Base-by-base conservation (phyloP, 2,113 vertebrate genomes). In the Ceyx cyanopectus region DNA sequence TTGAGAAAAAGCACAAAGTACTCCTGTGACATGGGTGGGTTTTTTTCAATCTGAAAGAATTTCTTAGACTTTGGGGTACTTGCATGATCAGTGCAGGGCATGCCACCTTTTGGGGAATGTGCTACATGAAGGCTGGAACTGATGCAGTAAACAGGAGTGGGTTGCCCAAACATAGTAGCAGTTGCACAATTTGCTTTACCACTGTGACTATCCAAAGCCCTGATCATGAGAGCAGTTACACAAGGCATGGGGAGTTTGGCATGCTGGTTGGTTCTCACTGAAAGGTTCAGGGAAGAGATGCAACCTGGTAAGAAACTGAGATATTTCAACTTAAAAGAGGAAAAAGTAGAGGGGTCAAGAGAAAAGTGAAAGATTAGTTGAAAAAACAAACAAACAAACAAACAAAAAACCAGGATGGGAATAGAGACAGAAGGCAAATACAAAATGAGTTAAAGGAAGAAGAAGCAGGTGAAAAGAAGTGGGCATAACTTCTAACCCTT, bases 241-340 rank as follows among this genome's bases (percentile, higher is more conserved):
- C 43, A 86, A 81, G 54, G 21, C 57, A 62, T 13, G 6, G 3
- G 27, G 21, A 87, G 27, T 58, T 56, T 4, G 4, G 37, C 40
- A 45, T 30, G 30, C 17, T 85, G 30, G 7, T 58, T 0, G 0
- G 6, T 67, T 75, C 37, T 58, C 29, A 37, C 19, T 20, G 41
- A 53, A 63, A 65, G 16, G 7, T 73, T 92, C 18, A 61, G 20
- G 51, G 22, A 84, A 81, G 10, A 43, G 10, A 10, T 69, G 17
- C 20, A 69, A 70, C 5, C 30, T 87, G 20, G 81, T 77, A 50
- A 78, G 15, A 75, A 63, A 8, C 46, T 16, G 62, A 57, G 37
- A 66, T 51, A 54, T 77, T 67, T 41, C 69, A 11, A 37, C n/a
- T 65, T 16, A 18, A 45, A 84, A 67, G 32, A 76, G 68, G 8